phyloP scores from a whole-genome alignment of 2,797 vertebrate species.

The Carapus acus region DNA sequence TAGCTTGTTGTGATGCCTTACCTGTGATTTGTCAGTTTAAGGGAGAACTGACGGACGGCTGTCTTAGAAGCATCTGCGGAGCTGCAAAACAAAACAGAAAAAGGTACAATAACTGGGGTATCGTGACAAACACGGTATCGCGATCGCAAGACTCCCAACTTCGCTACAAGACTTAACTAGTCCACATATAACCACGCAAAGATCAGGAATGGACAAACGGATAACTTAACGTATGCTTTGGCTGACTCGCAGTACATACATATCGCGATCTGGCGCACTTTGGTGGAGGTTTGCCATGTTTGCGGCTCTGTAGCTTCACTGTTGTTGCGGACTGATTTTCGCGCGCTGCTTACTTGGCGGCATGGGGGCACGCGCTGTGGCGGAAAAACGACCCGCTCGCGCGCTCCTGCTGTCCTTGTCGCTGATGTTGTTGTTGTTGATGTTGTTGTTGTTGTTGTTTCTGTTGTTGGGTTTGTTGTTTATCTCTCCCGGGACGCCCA shows the following conservation, averaged over 20 bases:
- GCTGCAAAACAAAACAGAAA: constrained; percentile 2
- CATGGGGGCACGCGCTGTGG: constrained; percentile 5
- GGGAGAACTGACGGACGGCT: neutral
- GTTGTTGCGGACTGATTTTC: accelerated
- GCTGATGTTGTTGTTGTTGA: no score
- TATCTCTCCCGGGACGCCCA: no score
- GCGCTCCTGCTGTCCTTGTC: no score
- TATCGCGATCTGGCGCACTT: neutral
- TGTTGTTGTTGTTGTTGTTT: no score
- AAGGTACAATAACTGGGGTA: neutral
- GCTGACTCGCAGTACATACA: constrained; percentile 26
- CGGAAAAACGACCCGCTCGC: no score
- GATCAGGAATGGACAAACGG: no score
- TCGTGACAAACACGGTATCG: neutral
- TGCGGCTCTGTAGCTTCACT: neutral
- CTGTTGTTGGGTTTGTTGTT: no score
- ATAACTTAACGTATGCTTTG: no score
- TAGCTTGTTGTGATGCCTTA: constrained; percentile 6
- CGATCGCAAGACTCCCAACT: neutral
- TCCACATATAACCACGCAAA: neutral
- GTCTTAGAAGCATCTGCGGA: constrained; percentile 11
- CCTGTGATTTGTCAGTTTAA: constrained; percentile 42
- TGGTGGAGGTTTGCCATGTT: neutral
- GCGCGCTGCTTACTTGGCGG: constrained; percentile 9
- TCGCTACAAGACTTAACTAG: neutral